These are phyloP conservation scores for Eulemur rufifrons DNA, from an alignment of 2,113 vertebrate genomes.

Conservation along the genomic window DNA sequence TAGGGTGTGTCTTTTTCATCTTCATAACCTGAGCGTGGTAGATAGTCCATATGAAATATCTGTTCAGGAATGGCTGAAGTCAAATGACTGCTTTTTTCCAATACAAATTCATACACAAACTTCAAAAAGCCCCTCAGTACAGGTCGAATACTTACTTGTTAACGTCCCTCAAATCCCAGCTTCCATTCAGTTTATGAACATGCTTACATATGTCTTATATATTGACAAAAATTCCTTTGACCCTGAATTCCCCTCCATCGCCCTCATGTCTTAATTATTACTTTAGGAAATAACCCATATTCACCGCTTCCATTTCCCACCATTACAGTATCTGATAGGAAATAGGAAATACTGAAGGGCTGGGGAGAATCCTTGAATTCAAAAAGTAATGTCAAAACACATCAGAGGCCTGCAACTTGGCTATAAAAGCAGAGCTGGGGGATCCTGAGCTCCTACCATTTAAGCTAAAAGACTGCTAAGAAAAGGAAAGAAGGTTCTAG, in stretches of 20 bases:
- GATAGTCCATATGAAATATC: neutral
- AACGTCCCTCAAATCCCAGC: neutral
- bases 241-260: neutral
- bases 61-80: neutral
- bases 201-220: neutral
- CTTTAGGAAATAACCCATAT: neutral
- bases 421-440: neutral
- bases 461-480: neutral
- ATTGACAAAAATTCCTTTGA: neutral
- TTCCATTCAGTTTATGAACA: neutral
- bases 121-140: neutral
- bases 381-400: neutral
- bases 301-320: neutral
- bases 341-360: neutral
- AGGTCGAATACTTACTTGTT: neutral
- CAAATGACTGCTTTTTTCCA: slow-evolving; percentile 10
- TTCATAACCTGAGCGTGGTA: neutral
- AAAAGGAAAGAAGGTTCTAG: neutral
- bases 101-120: neutral
- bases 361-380: neutral
- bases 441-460: neutral
- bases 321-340: neutral
- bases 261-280: neutral
- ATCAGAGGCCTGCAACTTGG: neutral
- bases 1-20: neutral